These are phyloP conservation scores for Eristalinus aeneus DNA, from an alignment of 2,888 invertebrate species.

Conservation along the genomic window DNA sequence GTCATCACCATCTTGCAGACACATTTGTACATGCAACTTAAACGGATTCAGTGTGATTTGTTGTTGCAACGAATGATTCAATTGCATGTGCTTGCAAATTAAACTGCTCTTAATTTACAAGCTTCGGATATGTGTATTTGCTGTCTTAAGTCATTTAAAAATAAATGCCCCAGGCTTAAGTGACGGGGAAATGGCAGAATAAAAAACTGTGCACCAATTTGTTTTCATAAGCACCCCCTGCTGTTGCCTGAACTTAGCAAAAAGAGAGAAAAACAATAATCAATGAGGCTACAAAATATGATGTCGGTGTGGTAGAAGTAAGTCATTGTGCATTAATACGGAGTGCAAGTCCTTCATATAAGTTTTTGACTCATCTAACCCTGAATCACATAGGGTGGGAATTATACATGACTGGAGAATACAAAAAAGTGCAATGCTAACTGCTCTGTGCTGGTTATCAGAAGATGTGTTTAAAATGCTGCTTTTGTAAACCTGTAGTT, in stretches of 20 bases:
- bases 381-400: slow-evolving; percentile 39
- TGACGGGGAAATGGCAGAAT: not conserved
- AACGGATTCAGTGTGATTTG: not conserved
- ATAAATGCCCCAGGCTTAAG: not conserved
- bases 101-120: slow-evolving; percentile 27
- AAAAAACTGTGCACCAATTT: slow-evolving; percentile 31
- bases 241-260: not conserved
- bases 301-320: slow-evolving; percentile 8
- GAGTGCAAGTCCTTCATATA: slow-evolving; percentile 14
- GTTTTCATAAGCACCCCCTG: slow-evolving; percentile 18
- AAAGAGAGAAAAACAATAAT: not conserved
- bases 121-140: not conserved
- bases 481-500: slow-evolving; percentile 22
- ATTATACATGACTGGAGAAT: slow-evolving; percentile 39
- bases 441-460: slow-evolving; percentile 26
- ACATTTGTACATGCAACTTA: not conserved
- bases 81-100: slow-evolving; percentile 36
- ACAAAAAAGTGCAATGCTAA: slow-evolving; percentile 57
- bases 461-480: slow-evolving; percentile 47
- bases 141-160: slow-evolving; percentile 1
- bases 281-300: slow-evolving; percentile 15
- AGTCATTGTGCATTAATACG: slow-evolving; percentile 17
- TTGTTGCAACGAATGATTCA: slow-evolving; percentile 13
- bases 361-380: slow-evolving; percentile 55
- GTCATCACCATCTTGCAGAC: not conserved